Base-by-base conservation (phyloP, 2,888 invertebrate genomes). In the Amiota minor region DNA sequence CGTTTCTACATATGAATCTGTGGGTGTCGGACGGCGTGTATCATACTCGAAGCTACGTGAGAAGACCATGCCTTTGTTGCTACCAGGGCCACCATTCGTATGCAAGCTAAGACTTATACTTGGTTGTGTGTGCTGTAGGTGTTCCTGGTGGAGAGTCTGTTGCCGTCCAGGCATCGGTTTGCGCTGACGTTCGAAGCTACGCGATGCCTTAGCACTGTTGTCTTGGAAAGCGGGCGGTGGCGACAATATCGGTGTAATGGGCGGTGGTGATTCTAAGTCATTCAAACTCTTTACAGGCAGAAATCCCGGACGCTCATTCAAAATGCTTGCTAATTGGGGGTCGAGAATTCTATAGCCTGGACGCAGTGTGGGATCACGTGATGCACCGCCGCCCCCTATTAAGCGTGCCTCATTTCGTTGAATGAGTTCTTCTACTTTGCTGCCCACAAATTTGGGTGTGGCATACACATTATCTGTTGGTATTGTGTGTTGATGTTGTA, bases 221-320 rank as follows among this genome's bases (percentile, higher is more conserved):
- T 93, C 93, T 85, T 94, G 93, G 85, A 94, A 94, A 11, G 93
- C 93, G 11, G 93, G 93, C 0, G 93, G 93, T 11, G 93, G 93
- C 16, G 93, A 93, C 65, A 94, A 92, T 74, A 94, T 94, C 9
- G 93, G 93, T 0, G 93, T 93, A 14, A 93, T 89, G n/a, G 93
- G 92, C 2, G 93, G 93, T 49, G 93, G 93, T 1, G 93, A 92
- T 69, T 90, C 89, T 79, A 88, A 83, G 72, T 87, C 89, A 18
- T 85, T 81, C 62, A 86, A 81, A 70, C 84, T 87, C 74, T 88
- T 89, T 0, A 90, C 90, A 0, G 90, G 90, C 71, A 90, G 76
- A 77, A 89, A 90, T 10, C 89, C 90, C 0, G 90, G 90, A 45
- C 90, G 86, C 71, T 90, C 90, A 72, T 89, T 90, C 1, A 90